These are phyloP conservation scores for Sminthurides bifidus DNA, from an alignment of 1,140 invertebrate genomes.

Conservation along the genomic window DNA sequence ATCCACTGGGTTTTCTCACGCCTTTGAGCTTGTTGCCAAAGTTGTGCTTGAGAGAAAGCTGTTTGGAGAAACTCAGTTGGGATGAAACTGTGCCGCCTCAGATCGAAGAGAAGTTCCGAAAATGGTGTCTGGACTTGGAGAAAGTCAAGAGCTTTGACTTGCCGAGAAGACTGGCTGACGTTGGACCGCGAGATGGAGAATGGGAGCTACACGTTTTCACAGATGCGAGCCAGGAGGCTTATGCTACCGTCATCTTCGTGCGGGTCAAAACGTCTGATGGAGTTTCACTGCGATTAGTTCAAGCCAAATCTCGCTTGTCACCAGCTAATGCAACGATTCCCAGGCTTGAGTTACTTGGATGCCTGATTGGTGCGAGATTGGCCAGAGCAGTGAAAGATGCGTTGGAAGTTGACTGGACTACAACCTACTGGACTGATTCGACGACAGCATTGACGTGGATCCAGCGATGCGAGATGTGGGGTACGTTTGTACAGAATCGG, in stretches of 20 bases:
- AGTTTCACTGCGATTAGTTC: not conserved
- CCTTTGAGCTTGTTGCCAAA: not conserved
- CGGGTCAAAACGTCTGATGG: not conserved
- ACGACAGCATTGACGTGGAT: conserved; percentile 33
- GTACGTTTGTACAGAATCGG: conserved; percentile 27
- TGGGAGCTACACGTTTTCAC: not conserved
- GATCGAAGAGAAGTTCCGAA: not conserved
- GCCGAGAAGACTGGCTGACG: not conserved
- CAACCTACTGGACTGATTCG: conserved; percentile 33
- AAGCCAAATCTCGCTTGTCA: not conserved
- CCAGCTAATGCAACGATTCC: conserved; percentile 32
- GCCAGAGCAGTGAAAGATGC: not conserved
- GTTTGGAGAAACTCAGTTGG: not conserved
- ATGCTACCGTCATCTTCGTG: not conserved
- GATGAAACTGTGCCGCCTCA: not conserved
- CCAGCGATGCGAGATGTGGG: conserved; percentile 21
- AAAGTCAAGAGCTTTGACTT: not conserved
- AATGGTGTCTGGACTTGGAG: not conserved
- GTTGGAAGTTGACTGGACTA: not conserved
- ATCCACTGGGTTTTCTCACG: not conserved
- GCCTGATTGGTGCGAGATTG: conserved; percentile 34
- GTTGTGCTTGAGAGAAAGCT: not conserved
- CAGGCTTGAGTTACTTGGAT: conserved; percentile 36
- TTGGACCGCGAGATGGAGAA: too few species aligned
- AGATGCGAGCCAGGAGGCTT: not conserved